Evolutionary conservation across 1,140 invertebrate species (phyloP).

Genomic region (Saccostrea echinata): DNA sequence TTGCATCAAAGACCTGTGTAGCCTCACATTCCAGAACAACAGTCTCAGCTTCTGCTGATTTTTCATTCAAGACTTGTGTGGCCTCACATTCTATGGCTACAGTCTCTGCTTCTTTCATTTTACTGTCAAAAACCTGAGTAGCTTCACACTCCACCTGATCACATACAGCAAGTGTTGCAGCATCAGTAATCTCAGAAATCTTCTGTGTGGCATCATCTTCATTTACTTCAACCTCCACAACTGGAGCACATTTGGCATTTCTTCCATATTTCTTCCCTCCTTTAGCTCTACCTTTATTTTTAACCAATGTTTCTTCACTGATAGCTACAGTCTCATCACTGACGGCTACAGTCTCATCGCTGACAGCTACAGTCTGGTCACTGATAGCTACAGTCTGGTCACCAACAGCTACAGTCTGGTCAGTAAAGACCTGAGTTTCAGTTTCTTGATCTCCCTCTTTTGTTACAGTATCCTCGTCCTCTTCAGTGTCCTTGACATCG

Average conservation of each 20-base stretch:
- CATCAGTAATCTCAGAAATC: conserved; percentile 43
- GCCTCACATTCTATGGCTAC: conserved; percentile 52
- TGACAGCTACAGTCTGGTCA: background rate
- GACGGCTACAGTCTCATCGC: background rate
- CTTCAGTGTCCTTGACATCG: conserved; percentile 36
- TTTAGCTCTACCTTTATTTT: conserved; percentile 1
- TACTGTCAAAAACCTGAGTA: conserved; percentile 35
- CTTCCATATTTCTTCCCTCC: background rate
- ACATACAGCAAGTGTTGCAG: conserved; percentile 13
- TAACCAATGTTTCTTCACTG: background rate
- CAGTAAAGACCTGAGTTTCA: conserved; percentile 50
- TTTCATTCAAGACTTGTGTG: conserved; percentile 62
- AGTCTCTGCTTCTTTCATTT: background rate
- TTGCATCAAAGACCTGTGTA: conserved; percentile 52
- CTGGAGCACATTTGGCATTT: conserved; percentile 18
- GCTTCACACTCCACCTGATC: background rate
- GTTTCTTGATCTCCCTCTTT: conserved; percentile 33
- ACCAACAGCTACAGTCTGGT: conserved; percentile 36
- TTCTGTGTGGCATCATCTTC: conserved; percentile 2
- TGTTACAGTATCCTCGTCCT: conserved; percentile 19
- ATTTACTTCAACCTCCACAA: conserved; percentile 19
- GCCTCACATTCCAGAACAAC: conserved; percentile 40
- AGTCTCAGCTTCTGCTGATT: conserved; percentile 37
- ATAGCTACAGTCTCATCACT: no score
- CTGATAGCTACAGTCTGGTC: conserved; percentile 48